These are phyloP conservation scores for Oncorhynchus keta DNA, from an alignment of 2,113 vertebrate genomes.

Conservation along the genomic window DNA sequence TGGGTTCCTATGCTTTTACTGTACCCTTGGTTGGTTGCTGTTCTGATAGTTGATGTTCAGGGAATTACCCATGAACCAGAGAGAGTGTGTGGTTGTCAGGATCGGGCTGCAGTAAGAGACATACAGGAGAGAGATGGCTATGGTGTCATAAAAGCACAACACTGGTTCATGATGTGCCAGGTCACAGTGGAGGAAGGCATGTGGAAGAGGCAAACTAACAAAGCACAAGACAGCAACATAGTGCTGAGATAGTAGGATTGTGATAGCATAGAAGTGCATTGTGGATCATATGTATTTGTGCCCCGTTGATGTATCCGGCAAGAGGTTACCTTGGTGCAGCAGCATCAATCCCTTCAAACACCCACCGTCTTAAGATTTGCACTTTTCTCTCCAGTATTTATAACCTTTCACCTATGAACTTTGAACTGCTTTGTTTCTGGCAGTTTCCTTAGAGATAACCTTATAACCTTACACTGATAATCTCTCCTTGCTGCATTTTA, in stretches of 20 bases:
- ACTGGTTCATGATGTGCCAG: background rate
- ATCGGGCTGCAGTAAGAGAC: background rate
- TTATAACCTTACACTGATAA: background rate
- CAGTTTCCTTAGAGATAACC: conserved; percentile 10
- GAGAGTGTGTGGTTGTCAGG: background rate
- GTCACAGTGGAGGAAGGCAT: background rate
- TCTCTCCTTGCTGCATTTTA: conserved; percentile 11
- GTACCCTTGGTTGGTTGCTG: background rate
- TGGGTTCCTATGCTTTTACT: conserved; percentile 13
- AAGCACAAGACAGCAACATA: background rate
- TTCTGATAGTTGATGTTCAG: conserved; percentile 14
- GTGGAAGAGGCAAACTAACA: background rate
- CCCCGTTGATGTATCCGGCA: too few relatives aligned
- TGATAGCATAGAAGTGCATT: background rate
- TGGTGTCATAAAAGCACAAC: background rate
- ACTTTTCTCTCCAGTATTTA: conserved; percentile 30
- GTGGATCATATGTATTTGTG: background rate
- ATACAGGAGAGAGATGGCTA: background rate
- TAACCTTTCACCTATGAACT: conserved; percentile 26
- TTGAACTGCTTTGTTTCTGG: background rate
- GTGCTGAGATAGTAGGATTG: background rate
- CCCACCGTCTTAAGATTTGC: conserved; percentile 26
- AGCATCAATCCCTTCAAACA: background rate
- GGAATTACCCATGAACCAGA: background rate
- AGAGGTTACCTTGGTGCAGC: background rate